Base-by-base conservation (phyloP, 2,113 vertebrate species). In the Platanista minor region DNA sequence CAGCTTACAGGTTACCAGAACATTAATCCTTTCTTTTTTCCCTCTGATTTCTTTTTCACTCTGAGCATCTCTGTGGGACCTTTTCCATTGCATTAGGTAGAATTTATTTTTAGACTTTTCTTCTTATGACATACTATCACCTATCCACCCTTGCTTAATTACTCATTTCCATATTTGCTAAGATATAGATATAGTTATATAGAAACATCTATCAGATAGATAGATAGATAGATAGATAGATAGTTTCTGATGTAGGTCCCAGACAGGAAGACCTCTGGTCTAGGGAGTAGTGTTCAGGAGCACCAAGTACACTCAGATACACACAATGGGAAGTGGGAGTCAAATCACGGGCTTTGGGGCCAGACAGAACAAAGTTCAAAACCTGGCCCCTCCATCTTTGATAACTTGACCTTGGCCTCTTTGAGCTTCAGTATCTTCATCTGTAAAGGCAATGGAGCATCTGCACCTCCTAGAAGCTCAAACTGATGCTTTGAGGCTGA, bases 1-100 rank as follows among this genome's bases (percentile, higher is more conserved):
- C 95, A 95, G 74, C 86, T 97, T 96, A 96, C 14, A 81, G 88
- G 96, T 96, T 94, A 75, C 94, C 96, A 94, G 91, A 93, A 97
- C 87, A 93, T 97, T 91, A 97, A 96, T 96, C 90, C 92, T 95
- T 84, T 87, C 93, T 41, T 59, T 80, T 92, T 81, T 92, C 91
- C 54, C 27, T 85, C 82, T 66, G 90, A 90, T 57, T 52, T 52
- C 52, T 52, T 52, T 2, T 52, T 92, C 91, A 46, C 27, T 84
- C 81, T 66, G 90, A 90, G 71, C 39, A 49, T 95, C 69, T 92
- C 96, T 29, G 18, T 93, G 83, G 74, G 74, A 78, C 52, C 75
- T 84, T 94, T 94, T 67, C 83, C 83, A 52, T 21, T 72, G 91
- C 82, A 59, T 92, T 86, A 27, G 57, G 62, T 85, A 67, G 77